Base-by-base conservation (phyloP, 2,888 invertebrate species). In the Drosophila infuscata region DNA sequence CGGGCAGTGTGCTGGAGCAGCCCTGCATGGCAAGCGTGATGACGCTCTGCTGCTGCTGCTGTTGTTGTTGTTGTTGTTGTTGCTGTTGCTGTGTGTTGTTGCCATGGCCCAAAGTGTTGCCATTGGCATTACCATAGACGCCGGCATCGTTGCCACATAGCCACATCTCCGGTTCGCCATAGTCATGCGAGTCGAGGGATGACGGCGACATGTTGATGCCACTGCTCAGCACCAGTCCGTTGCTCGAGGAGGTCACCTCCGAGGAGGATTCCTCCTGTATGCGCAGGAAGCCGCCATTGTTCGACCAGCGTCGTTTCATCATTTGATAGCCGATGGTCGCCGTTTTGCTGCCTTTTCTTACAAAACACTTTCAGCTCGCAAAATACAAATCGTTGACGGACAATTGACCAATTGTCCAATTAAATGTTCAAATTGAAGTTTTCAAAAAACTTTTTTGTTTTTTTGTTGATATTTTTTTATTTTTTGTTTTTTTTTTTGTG, bases 91-190 rank as follows among this genome's bases (percentile, higher is more conserved):
- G 77, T 38, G 36, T 56, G 70, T 83, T 59, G 51, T 11, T 53
- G 20, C 76, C 78, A 43, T 83, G 93, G 92, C 77, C 79, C 56
- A 85, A 72, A 5, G 59, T 43, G 67, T 81, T 70, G 72, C 79
- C 81, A 52, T 79, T 74, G 36, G 53, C 41, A 41, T 38, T 71
- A 69, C 78, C 88, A 59, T 84, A 89, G 32, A 72, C 67, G 25
- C 60, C 54, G 60, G 90, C 93, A 82, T 95, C 95, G 91, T 94
- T 95, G 75, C 89, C 84, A 89, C 97, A 96, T 20, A 92, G 58
- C 97, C 97, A 97, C 82, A 97, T 94, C 91, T 97, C 97, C 79
- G 97, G 94, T 89, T 97, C 96, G 74, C 95, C 96, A 92, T 96
- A 96, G 84, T 96, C 96, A 29, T 96, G 95, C 81, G 96, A 96